Base-by-base conservation (phyloP, 2,797 vertebrate species). In the Alauda arvensis region DNA sequence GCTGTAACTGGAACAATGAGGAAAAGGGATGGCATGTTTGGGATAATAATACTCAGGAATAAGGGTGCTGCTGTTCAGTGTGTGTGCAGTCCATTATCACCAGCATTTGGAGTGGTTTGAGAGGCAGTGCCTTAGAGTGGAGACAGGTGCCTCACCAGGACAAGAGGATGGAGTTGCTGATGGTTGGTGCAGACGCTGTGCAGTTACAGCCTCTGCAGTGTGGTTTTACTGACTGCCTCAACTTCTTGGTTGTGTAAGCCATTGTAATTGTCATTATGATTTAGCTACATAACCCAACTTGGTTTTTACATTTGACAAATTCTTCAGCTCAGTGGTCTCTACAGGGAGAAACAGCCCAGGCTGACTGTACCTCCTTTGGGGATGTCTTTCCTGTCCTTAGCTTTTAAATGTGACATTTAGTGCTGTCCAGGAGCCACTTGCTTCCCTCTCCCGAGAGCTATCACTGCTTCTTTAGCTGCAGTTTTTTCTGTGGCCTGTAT, bases 381-480 rank as follows among this genome's bases (percentile, higher is more conserved):
- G 37, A 53, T 9, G 10, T 8, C 45, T 83, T 55, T 46, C 37
- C 34, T 9, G 40, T 19, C 20, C 19, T 55, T 34, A 40, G 18
- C 59, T 62, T 75, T n/a, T 55, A 42, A 0, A 2, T n/a, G 21
- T 1, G 1, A 13, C 40, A 43, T 53, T 37, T 28, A 26, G 1
- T 56, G 71, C 9, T 66, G 45, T 29, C 14, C n/a, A 14, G 26
- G 25, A 60, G 49, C 26, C 1, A 0, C 49, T 26, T 59, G 33
- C 28, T 81, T 89, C 37, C 62, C 56, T 53, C n/a, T 83, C 33
- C 18, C 45, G 78, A 43, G 75, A 49, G 19, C 29, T 19, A 4
- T 52, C 24, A 2, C 16, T 66, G n/a, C 3, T 7, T 34, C 43
- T 56, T 69, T n/a, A 67, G 46, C 28, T 40, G 40, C 20, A 25